Base-by-base conservation (phyloP, 2,113 vertebrate species). In the Carlito syrichta region DNA sequence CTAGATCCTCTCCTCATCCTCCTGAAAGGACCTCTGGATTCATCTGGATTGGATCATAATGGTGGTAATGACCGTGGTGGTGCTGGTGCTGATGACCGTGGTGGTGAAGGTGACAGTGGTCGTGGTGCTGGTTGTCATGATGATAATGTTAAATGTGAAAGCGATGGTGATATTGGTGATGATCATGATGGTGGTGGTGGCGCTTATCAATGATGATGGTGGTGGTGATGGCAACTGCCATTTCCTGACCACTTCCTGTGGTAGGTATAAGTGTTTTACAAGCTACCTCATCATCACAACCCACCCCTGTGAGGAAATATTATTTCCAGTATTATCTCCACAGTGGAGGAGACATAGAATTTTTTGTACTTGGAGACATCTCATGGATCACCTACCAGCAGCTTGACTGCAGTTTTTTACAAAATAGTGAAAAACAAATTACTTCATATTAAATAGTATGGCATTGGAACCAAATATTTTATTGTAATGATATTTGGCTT, bases 281-380 rank as follows among this genome's bases (percentile, higher is more conserved):
- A 3, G 20, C 27, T 68, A 8, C 16, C 40, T 68, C 10, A 8
- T 7, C 0, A 1, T 56, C 32, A 3, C 17, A 17, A 0, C 50
- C 20, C 20, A 1, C 17, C 19, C 62, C 45, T 2, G 3, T 8
- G 69, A 48, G 76, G 86, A 60, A 20, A 5, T 1, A 10, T 17
- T 5, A 0, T 8, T 66, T 16, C 50, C 56, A 2, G 12, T 30
- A 5, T 4, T 58, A 58, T 60, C 58, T 60, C 58, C 58, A 4
- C 3, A 13, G 30, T 35, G 48, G 60, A 27, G 45, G 23, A 71
- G 58, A 8, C 23, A 45, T 48, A 23, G 3, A 3, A 27, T 68
- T n/a, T n/a, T n/a, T n/a, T n/a, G n/a, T n/a, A n/a, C n/a, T n/a
- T n/a, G n/a, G n/a, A n/a, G n/a, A n/a, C n/a, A n/a, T n/a, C n/a